phyloP scores from a whole-genome alignment of 2,113 vertebrate genomes.

The Perca fluviatilis region DNA sequence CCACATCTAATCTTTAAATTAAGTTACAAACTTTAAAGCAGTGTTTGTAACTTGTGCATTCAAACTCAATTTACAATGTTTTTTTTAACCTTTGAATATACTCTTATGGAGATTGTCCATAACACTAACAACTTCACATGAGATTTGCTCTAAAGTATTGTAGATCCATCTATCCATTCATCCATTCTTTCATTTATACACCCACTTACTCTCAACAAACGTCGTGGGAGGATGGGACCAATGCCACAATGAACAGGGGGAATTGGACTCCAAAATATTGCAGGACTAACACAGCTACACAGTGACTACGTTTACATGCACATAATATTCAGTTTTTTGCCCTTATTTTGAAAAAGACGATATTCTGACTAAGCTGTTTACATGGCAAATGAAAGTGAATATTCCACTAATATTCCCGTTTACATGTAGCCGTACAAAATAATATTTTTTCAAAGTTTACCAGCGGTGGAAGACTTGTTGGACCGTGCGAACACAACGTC shows the following conservation, averaged over 20 bases:
- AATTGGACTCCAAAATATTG: neutral
- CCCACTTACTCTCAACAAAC: neutral
- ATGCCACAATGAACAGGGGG: neutral
- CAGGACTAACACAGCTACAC: neutral
- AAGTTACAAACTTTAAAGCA: conserved; percentile 1
- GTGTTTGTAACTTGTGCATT: conserved; percentile 11
- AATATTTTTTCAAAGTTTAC: too few species aligned
- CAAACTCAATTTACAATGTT: neutral
- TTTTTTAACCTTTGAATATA: conserved; percentile 7
- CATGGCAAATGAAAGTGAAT: too few species aligned
- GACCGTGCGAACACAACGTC: too few species aligned
- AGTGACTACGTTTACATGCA: too few species aligned
- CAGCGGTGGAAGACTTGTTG: too few species aligned
- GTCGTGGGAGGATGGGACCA: neutral
- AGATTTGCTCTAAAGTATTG: neutral
- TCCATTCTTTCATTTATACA: neutral
- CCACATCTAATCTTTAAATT: conserved; percentile 2
- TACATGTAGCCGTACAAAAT: too few species aligned
- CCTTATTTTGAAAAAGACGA: too few species aligned
- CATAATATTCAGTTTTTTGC: too few species aligned
- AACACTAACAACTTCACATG: neutral
- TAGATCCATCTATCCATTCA: neutral
- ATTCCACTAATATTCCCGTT: too few species aligned
- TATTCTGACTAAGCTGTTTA: too few species aligned
- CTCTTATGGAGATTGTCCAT: neutral